Conservation (phyloP, 2,113 vertebrate species). For the Campylomormyrus numenius region DNA sequence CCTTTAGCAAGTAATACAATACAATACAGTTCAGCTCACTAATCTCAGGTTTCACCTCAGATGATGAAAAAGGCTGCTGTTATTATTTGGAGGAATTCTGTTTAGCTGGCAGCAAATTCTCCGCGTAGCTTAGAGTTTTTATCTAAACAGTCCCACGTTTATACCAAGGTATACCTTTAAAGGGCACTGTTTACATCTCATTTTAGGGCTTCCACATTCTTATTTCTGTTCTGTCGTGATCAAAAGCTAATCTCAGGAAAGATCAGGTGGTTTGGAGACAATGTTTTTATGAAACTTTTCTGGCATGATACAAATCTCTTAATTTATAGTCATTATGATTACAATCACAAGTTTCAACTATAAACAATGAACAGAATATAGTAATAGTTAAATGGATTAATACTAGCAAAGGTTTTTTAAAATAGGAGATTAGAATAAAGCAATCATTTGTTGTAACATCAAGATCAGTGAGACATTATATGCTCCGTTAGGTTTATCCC, state of each 20-base stretch:
- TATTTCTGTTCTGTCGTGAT: background rate
- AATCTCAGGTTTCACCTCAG: background rate
- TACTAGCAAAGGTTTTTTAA: background rate
- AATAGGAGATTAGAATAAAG: background rate
- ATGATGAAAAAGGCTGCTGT: background rate
- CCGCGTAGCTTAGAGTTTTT: background rate
- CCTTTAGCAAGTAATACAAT: background rate
- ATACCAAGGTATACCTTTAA: background rate
- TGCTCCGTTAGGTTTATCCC: background rate
- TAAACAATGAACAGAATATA: background rate
- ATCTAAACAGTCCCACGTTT: background rate
- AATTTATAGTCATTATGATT: background rate
- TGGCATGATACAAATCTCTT: background rate
- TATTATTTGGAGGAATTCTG: background rate
- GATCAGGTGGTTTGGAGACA: background rate
- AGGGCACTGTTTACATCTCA: background rate
- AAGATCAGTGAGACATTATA: background rate
- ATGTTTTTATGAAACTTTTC: background rate
- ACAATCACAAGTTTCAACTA: background rate
- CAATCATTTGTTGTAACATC: background rate
- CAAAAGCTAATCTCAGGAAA: background rate
- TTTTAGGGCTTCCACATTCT: background rate
- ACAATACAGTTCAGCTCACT: background rate
- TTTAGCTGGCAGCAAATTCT: background rate
- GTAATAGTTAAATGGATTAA: background rate